These are phyloP conservation scores for Neodiprion fabricii DNA, from an alignment of 1,140 invertebrate genomes.

Conservation along the genomic window DNA sequence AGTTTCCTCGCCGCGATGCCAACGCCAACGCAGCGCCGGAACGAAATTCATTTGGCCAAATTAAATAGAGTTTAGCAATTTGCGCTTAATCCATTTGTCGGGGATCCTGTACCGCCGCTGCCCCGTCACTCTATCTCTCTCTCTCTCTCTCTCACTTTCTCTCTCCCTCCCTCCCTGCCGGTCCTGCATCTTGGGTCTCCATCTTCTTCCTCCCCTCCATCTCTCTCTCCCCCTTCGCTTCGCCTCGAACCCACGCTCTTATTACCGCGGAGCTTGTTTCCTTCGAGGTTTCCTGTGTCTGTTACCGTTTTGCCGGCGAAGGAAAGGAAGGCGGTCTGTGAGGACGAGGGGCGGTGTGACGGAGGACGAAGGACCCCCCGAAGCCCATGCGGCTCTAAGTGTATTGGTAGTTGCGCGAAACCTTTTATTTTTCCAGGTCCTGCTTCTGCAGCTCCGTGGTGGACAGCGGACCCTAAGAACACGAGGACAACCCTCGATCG, in stretches of 20 bases:
- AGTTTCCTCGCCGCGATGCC: constrained; percentile 25
- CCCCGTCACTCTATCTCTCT: constrained; percentile 31
- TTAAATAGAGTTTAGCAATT: constrained; percentile 58
- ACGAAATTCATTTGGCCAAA: constrained; percentile 57
- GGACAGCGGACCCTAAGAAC: neutral
- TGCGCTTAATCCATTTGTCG: constrained; percentile 56
- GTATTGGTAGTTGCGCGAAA: constrained; percentile 46
- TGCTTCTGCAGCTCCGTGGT: neutral
- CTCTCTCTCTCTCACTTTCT: constrained; percentile 16
- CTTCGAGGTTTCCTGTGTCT: neutral
- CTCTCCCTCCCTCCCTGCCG: constrained; percentile 19
- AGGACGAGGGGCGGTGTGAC: neutral
- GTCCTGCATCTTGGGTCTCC: constrained; percentile 11
- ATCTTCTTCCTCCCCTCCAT: neutral
- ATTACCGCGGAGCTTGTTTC: too few species aligned
- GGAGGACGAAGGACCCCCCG: constrained; percentile 6
- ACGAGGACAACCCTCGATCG: neutral
- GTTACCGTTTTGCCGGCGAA: neutral
- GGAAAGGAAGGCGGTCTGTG: neutral
- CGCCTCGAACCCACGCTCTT: neutral
- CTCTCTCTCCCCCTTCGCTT: constrained; percentile 7
- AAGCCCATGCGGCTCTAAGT: constrained; percentile 34
- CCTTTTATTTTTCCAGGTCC: constrained; percentile 39
- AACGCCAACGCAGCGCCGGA: constrained; percentile 31
- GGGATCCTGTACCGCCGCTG: constrained; percentile 37